Evolutionary conservation across 2,888 invertebrate genomes (phyloP).

Genomic region (Drosophila prolongata): DNA sequence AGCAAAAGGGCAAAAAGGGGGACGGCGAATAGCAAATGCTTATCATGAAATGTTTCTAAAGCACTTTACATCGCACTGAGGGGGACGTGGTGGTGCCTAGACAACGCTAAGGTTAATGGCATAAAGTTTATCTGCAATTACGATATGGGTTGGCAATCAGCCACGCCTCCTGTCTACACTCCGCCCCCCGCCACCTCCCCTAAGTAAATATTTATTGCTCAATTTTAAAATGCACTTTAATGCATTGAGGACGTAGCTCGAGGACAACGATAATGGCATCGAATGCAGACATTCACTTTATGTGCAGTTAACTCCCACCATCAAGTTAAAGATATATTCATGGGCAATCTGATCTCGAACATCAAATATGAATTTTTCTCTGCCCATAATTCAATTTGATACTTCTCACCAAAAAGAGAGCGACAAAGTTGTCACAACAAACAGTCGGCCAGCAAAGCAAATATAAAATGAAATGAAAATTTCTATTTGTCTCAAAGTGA

Average conservation of each 20-base stretch:
- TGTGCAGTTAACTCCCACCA: constrained; percentile 10
- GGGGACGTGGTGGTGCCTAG: constrained; percentile 42
- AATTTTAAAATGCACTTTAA: constrained; percentile 74
- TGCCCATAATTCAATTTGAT: constrained; percentile 64
- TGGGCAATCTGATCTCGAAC: constrained; percentile 6
- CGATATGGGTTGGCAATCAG: constrained; percentile 68
- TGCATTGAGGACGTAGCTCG: constrained; percentile 36
- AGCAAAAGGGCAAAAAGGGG: constrained; percentile 34
- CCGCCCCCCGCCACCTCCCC: background rate
- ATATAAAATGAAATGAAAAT: constrained; percentile 57
- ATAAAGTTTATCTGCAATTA: constrained; percentile 80
- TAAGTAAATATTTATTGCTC: constrained; percentile 72
- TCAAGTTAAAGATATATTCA: constrained; percentile 3
- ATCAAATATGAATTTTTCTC: constrained; percentile 48
- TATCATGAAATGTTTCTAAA: constrained; percentile 70
- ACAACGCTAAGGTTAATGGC: constrained; percentile 75
- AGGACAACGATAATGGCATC: constrained; percentile 33
- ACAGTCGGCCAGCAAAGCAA: constrained; percentile 49
- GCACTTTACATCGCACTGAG: constrained; percentile 62
- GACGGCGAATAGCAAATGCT: constrained; percentile 34
- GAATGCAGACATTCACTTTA: constrained; percentile 27
- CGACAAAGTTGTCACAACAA: constrained; percentile 66
- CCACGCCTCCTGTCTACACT: constrained; percentile 21
- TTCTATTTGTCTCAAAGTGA: constrained; percentile 67
- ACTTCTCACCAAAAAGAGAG: constrained; percentile 16